These are phyloP conservation scores for Luperina testacea DNA, from an alignment of 2,888 invertebrate genomes.

Conservation along the genomic window DNA sequence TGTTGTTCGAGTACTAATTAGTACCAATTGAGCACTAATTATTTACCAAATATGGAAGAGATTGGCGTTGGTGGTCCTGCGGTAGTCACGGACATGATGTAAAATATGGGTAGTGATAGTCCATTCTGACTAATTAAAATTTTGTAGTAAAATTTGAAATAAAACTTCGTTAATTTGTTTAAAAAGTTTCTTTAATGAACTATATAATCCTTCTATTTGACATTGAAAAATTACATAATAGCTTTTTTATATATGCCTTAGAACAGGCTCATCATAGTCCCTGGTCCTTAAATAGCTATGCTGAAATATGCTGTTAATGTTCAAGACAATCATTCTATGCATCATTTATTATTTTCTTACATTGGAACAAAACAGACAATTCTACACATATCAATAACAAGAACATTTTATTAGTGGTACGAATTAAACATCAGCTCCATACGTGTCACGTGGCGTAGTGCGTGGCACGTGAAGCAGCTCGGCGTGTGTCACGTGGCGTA, in stretches of 20 bases:
- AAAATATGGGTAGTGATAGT: no score
- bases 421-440: neutral
- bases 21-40: no score
- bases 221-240: neutral
- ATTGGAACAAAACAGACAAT: neutral
- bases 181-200: neutral
- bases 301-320: neutral
- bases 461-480: neutral
- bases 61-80: no score
- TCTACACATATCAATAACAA: neutral
- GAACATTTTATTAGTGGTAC: neutral
- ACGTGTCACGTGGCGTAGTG: neutral
- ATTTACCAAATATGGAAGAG: no score
- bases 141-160: neutral
- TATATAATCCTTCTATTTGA: neutral
- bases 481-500: neutral
- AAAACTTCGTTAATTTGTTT: neutral
- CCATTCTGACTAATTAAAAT: no score
- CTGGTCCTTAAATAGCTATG: neutral
- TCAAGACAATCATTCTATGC: neutral
- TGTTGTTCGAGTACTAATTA: no score
- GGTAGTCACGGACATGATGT: no score
- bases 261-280: slow-evolving; percentile 32
- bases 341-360: neutral
- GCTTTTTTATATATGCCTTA: slow-evolving; percentile 5